Evolutionary conservation across 2,888 invertebrate species (phyloP).

Genomic region (Sphaerophoria taeniata): DNA sequence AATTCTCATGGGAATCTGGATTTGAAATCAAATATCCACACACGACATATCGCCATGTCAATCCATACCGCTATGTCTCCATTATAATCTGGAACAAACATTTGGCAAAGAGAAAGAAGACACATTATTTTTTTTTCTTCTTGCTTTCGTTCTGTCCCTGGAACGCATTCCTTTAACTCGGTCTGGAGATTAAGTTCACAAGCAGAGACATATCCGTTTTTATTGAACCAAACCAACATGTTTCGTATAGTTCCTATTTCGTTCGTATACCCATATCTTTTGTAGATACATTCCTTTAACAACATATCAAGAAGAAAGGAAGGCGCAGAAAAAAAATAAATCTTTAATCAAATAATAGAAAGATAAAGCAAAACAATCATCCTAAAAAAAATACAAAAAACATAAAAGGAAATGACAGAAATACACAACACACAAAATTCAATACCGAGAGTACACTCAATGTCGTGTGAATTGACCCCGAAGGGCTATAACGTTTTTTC

Average conservation of each 20-base stretch:
- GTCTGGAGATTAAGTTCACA: slow-evolving; percentile 40
- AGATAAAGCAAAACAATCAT: slow-evolving; percentile 45
- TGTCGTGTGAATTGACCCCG: background rate
- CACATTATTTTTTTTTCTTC: background rate
- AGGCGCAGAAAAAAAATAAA: background rate
- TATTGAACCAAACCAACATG: slow-evolving; percentile 33
- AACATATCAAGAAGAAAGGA: background rate
- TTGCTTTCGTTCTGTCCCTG: background rate
- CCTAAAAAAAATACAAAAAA: background rate
- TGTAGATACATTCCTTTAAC: background rate
- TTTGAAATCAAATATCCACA: slow-evolving; percentile 21
- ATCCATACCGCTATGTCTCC: too few relatives aligned
- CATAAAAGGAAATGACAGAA: slow-evolving; percentile 27
- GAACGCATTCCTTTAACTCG: slow-evolving; percentile 40
- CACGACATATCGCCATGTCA: background rate
- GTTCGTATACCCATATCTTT: background rate
- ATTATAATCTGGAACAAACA: background rate
- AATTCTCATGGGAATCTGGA: slow-evolving; percentile 41
- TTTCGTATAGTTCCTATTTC: background rate
- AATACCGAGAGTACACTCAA: background rate
- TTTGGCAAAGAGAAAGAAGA: background rate
- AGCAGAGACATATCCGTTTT: slow-evolving; percentile 41
- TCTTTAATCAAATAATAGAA: slow-evolving; percentile 43
- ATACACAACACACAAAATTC: slow-evolving; percentile 1
- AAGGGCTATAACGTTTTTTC: background rate